Percentiles rank a stretch among this genome's conserved stretches.
Conservation (phyloP, 2,113 vertebrate genomes). For the Perognathus longimembris region DNA sequence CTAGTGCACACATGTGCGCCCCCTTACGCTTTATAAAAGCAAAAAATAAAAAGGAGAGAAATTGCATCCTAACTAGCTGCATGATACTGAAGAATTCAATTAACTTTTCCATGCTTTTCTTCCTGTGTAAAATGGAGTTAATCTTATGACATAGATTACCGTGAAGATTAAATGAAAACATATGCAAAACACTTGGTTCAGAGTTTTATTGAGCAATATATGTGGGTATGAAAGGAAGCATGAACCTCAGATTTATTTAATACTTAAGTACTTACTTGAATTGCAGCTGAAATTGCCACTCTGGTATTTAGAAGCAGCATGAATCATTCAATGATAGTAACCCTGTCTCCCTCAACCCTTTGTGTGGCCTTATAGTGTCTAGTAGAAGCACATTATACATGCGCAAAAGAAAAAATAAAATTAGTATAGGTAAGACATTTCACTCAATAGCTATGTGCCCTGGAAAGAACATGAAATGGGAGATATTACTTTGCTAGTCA, state of each 20-base stretch:
- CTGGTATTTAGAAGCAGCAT: not conserved
- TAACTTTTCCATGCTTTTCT: not conserved
- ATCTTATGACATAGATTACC: not conserved
- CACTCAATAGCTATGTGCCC: not conserved
- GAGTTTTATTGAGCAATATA: not conserved
- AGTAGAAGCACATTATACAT: not conserved
- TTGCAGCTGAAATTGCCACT: not conserved
- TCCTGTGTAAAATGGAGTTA: not conserved
- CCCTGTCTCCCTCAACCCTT: not conserved
- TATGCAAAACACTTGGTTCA: not conserved
- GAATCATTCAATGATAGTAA: not conserved
- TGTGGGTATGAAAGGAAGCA: not conserved
- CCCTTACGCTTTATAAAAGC: not conserved
- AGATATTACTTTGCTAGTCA: slow-evolving; percentile 30
- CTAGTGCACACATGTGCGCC: too few relatives aligned
- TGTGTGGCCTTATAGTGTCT: not conserved
- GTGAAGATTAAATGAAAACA: not conserved
- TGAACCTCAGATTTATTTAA: slow-evolving; percentile 20
- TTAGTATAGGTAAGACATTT: slow-evolving; percentile 2
- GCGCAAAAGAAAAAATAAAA: slow-evolving; percentile 38
- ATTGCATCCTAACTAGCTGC: not conserved
- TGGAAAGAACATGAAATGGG: slow-evolving; percentile 1
- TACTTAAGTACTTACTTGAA: not conserved
- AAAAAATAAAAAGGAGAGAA: not conserved
- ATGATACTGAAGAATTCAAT: not conserved